Base-by-base conservation (phyloP, 2,888 invertebrate species). In the Keiferia lycopersicella region DNA sequence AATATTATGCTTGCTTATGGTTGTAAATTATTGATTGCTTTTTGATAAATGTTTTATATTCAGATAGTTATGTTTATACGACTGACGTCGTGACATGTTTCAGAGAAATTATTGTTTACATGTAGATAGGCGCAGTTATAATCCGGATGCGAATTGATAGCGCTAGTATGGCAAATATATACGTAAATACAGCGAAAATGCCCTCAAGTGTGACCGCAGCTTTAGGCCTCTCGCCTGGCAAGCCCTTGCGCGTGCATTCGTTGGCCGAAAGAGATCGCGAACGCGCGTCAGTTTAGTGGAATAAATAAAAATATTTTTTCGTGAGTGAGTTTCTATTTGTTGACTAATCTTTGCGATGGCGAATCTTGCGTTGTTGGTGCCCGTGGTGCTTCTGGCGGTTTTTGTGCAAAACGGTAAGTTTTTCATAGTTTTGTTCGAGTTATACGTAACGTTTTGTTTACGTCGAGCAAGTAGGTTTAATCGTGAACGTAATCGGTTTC, bases 351-450 rank as follows among this genome's bases (percentile, higher is more conserved):
- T 70, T 76, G 71, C 71, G 78, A 91, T 91, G 91, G 84, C 86
- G 65, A 87, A 83, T 68, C 74, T 90, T 38, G 75, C 82, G 53
- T 67, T 88, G 56, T 71, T 90, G 66, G 87, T 90, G 73, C 84
- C 91, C 41, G 81, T 88, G 64, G 78, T 91, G n/a, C 74, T 91
- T 62, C 71, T 90, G 61, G 88, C 87, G 45, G 69, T 87, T 64
- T 87, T 88, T 69, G 80, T 88, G 22, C 80, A 80, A 75, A 77
- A 86, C 70, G 89, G 91, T 91, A 69, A 83, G 64, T 66, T 63
- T 64, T 67, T 8, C 8, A 34, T 62, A 45, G 62, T 59, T 51
- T 59, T 61, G 60, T 53, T 56, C 10, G 34, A 34, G 61, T 60
- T 61, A 39, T 56, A 50, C 50, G 34, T 50, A 50, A 53, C 56